Percentiles rank a stretch among this genome's conserved stretches.
These are phyloP conservation scores for Leuciscus waleckii DNA, from an alignment of 2,797 vertebrate species.

Conservation along the genomic window DNA sequence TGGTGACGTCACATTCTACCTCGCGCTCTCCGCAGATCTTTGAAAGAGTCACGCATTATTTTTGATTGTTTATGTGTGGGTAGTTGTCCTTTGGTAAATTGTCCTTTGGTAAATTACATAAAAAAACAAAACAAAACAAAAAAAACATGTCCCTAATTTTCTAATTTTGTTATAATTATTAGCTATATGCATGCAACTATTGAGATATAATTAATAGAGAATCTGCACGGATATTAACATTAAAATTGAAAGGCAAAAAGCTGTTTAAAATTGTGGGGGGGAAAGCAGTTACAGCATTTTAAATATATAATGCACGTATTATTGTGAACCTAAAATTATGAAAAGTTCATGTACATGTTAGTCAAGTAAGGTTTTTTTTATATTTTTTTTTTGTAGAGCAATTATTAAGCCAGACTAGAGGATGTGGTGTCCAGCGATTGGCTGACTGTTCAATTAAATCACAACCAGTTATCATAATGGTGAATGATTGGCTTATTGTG, in stretches of 20 bases:
- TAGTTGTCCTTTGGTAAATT: neutral
- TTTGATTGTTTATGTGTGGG: neutral
- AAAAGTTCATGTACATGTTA: neutral
- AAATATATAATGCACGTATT: neutral
- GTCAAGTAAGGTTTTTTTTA: too few species aligned
- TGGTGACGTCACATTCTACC: conserved; percentile 56
- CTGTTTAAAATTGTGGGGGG: neutral
- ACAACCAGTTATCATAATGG: neutral
- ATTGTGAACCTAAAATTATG: neutral
- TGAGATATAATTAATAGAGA: neutral
- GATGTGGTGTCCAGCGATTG: neutral
- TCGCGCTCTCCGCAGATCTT: neutral
- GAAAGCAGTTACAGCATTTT: neutral
- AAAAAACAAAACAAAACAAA: too few species aligned
- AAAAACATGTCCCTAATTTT: neutral
- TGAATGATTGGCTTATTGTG: conserved; percentile 1
- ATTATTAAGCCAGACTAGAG: too few species aligned
- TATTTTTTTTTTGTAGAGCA: too few species aligned
- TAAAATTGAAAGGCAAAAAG: neutral
- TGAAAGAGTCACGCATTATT: neutral
- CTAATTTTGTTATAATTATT: neutral
- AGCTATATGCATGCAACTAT: neutral
- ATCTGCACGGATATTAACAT: neutral
- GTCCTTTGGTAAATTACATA: neutral
- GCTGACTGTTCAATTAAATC: neutral